Percentiles rank a stretch among this genome's conserved stretches.
Evolutionary conservation across 1,140 invertebrate species (phyloP).

Genomic region (Ostrea edulis): DNA sequence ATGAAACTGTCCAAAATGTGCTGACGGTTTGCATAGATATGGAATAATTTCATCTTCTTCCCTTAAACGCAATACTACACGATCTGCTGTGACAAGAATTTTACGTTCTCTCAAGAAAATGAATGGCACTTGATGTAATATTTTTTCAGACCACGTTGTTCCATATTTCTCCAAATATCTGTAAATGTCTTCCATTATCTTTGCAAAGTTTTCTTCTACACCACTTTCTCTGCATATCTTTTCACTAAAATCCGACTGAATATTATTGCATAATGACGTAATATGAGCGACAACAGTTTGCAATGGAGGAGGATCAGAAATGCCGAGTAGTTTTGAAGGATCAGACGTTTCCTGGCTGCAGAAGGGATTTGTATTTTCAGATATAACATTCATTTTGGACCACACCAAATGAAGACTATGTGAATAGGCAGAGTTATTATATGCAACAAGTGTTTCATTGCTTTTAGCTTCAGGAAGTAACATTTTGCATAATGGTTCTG

Average conservation of each 20-base stretch:
- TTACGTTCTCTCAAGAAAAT: not conserved
- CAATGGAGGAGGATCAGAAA: not conserved
- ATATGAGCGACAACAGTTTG: not conserved
- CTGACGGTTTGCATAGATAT: slow-evolving; percentile 62
- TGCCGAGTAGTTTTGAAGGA: not conserved
- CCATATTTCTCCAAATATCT: not conserved
- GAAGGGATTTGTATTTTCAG: not conserved
- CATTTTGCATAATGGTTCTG: not conserved
- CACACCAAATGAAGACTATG: not conserved
- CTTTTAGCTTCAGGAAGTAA: not conserved
- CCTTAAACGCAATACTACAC: slow-evolving; percentile 61
- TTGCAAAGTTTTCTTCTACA: not conserved
- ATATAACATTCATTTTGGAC: not conserved
- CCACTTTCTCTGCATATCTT: not conserved
- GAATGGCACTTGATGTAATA: slow-evolving; percentile 23
- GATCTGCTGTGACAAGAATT: slow-evolving; percentile 36
- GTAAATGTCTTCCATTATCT: not conserved
- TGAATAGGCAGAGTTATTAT: not conserved
- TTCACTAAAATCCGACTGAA: not conserved
- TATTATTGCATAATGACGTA: not conserved
- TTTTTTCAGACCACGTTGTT: too few relatives aligned
- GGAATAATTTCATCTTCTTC: slow-evolving; percentile 63
- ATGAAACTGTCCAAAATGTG: slow-evolving; percentile 61
- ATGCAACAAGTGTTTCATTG: not conserved
- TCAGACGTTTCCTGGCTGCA: not conserved